Conservation (phyloP, 2,888 invertebrate species). For the Trichopria drosophilae region DNA sequence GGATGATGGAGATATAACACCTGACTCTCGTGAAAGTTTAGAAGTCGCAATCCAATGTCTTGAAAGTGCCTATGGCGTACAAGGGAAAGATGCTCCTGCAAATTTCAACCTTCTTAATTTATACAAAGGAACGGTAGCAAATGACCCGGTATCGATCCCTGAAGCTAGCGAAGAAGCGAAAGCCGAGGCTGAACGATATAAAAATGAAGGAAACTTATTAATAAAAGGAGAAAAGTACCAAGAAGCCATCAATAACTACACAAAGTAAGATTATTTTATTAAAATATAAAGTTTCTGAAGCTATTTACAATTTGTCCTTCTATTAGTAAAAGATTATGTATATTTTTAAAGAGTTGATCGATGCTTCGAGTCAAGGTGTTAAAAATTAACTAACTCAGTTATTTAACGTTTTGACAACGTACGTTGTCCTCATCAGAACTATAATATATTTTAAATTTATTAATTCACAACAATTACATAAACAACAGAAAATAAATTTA, state of each 20-base stretch:
- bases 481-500: too few relatives aligned
- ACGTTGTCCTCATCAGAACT: too few relatives aligned
- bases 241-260: constrained; percentile 83
- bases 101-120: constrained; percentile 59
- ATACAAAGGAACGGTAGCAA: constrained; percentile 56
- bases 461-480: too few relatives aligned
- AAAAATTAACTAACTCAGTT: too few relatives aligned
- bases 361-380: too few relatives aligned
- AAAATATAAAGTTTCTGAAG: too few relatives aligned
- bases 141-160: constrained; percentile 31
- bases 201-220: constrained; percentile 84
- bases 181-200: constrained; percentile 78
- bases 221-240: constrained; percentile 82
- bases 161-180: constrained; percentile 62
- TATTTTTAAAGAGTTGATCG: background rate
- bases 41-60: constrained; percentile 95
- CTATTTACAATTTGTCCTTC: background rate
- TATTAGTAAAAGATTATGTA: constrained; percentile 4
- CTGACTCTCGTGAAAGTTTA: constrained; percentile 71
- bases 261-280: constrained; percentile 60
- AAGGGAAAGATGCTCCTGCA: constrained; percentile 57
- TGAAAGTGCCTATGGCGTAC: constrained; percentile 84
- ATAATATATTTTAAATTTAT: too few relatives aligned
- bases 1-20: constrained; percentile 58
- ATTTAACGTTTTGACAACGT: too few relatives aligned